Evolutionary conservation across 2,797 vertebrate species (phyloP).

Genomic region (Eleutherodactylus coqui): DNA sequence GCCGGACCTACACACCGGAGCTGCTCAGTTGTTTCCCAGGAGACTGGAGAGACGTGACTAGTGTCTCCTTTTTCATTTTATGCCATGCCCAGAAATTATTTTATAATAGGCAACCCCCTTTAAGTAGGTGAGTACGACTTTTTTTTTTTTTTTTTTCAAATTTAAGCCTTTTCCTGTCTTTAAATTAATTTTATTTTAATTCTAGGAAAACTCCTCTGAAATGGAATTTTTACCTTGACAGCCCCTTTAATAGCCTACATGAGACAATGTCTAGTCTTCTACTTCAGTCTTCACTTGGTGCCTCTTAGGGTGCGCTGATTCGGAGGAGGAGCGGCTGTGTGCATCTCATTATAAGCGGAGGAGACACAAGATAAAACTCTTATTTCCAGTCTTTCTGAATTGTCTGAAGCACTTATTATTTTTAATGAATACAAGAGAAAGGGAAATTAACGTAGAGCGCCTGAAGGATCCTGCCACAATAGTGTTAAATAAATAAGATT

Average conservation of each 20-base stretch:
- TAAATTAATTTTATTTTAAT: too few relatives aligned
- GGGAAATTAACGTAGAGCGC: slow-evolving; percentile 33
- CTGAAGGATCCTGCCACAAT: slow-evolving; percentile 36
- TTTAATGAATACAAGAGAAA: slow-evolving; percentile 50
- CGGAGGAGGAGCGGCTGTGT: background rate
- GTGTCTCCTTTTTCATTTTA: too few relatives aligned
- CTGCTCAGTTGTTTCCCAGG: too few relatives aligned
- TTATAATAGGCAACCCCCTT: too few relatives aligned
- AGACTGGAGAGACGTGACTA: too few relatives aligned
- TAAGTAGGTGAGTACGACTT: too few relatives aligned
- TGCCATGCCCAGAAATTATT: too few relatives aligned
- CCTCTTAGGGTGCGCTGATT: background rate
- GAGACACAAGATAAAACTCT: background rate
- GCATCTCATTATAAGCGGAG: background rate
- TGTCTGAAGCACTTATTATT: slow-evolving; percentile 28
- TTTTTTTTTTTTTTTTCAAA: too few relatives aligned
- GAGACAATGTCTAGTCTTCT: background rate
- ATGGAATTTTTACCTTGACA: too few relatives aligned
- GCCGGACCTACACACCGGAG: too few relatives aligned
- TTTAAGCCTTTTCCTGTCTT: too few relatives aligned
- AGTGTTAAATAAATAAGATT: slow-evolving; percentile 51
- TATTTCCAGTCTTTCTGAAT: slow-evolving; percentile 14
- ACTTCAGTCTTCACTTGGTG: background rate
- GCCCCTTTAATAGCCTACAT: background rate
- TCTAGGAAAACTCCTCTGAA: too few relatives aligned